Evolutionary conservation across 64 coral and sea anemone genomes (phyloP).

Genomic region (Exaiptasia diaphana): DNA sequence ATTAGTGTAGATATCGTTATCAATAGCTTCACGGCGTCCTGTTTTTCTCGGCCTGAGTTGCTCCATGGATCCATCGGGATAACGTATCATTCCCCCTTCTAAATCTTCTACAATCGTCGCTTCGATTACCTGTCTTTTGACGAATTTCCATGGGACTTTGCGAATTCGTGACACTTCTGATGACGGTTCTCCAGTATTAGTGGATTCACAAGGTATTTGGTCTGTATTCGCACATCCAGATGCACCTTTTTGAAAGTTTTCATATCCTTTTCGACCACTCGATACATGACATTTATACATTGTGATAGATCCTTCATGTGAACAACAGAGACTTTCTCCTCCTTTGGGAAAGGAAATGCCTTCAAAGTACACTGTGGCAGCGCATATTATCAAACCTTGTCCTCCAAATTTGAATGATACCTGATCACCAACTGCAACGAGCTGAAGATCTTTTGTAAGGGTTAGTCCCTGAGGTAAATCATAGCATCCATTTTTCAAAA

Average conservation of each 20-base stretch:
- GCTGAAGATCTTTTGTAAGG: not conserved
- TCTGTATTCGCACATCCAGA: constrained; percentile 32
- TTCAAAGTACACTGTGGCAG: constrained; percentile 34
- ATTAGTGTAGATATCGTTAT: constrained; percentile 51
- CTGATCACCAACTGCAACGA: constrained; percentile 32
- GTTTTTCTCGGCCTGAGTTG: constrained; percentile 11
- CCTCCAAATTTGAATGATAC: not conserved
- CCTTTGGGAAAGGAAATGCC: constrained; percentile 54
- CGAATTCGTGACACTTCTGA: constrained; percentile 6
- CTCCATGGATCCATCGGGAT: not conserved
- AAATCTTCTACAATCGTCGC: constrained; percentile 15
- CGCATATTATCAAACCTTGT: not conserved
- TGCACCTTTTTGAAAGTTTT: constrained; percentile 69
- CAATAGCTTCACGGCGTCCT: constrained; percentile 26
- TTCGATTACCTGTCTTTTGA: constrained; percentile 36
- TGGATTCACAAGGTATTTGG: too few relatives aligned
- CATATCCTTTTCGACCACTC: constrained; percentile 42
- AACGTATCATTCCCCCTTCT: constrained; percentile 30
- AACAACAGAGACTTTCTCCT: not conserved
- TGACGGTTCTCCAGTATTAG: too few relatives aligned
- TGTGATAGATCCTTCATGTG: not conserved
- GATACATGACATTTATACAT: constrained; percentile 48
- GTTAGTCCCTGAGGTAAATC: not conserved
- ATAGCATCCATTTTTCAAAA: constrained; percentile 60
- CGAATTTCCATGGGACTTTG: too few relatives aligned